Percentiles rank a stretch among this genome's conserved stretches.
These are phyloP conservation scores for Rachycentron canadum DNA, from an alignment of 2,797 vertebrate species.

Conservation along the genomic window DNA sequence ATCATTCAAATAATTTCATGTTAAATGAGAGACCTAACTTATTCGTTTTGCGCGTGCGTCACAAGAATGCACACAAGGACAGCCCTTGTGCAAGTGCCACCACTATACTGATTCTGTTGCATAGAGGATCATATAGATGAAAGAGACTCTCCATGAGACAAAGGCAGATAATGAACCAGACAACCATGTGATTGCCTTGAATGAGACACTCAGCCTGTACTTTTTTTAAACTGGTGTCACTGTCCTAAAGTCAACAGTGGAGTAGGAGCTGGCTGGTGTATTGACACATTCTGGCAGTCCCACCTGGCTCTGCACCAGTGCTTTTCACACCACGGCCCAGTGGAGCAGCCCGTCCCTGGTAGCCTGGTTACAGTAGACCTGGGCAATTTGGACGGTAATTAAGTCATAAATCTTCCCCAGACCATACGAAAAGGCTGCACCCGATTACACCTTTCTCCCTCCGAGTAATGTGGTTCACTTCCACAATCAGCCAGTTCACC, in stretches of 20 bases:
- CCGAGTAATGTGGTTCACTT: conserved; percentile 73
- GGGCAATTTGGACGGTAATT: conserved; percentile 85
- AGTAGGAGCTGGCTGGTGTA: conserved; percentile 46
- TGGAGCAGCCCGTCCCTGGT: conserved; percentile 72
- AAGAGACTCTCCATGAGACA: neutral
- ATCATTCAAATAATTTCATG: neutral
- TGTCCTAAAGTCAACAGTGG: conserved; percentile 57
- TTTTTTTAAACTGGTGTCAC: conserved; percentile 26
- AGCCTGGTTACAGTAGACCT: conserved; percentile 71
- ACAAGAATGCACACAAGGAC: neutral
- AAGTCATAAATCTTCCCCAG: conserved; percentile 86
- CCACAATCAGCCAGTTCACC: conserved; percentile 69
- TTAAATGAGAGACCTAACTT: no score
- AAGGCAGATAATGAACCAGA: conserved; percentile 13
- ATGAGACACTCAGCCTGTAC: neutral
- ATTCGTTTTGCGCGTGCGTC: no score
- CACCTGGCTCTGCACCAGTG: conserved; percentile 71
- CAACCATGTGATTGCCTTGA: neutral
- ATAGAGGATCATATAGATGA: neutral
- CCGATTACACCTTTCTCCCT: conserved; percentile 60
- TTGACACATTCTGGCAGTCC: conserved; percentile 60
- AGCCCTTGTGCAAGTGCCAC: neutral
- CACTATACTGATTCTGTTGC: neutral
- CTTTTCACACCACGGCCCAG: conserved; percentile 68
- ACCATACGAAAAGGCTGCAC: conserved; percentile 73